Evolutionary conservation across 2,797 vertebrate species (phyloP), one percentile per base, ranked within the genome.

Genomic region (Danio tinwini): DNA sequence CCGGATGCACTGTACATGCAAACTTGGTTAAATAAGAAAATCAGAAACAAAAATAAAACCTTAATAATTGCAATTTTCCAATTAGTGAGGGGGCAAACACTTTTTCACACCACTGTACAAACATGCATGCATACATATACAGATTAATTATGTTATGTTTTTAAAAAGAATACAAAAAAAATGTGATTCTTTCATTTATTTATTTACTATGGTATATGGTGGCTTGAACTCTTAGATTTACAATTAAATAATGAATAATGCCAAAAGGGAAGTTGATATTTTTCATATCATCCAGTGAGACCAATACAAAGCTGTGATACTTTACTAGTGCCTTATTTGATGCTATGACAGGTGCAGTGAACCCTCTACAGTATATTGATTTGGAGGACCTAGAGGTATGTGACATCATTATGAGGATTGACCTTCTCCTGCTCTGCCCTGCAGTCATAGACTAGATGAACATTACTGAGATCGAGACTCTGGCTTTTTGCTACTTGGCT

Each of bases 341-440:
- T 85, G 87, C 88, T 84, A 86, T 91, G 88, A 89, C 92, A 92
- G 90, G 81, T 92, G 88, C 85, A 86, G 83, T 86, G 82, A 70
- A 40, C 45, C 90, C 87, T 88, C 89, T 86, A 55, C 70, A 29
- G 77, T 83, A 92, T 93, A 91, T 92, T 93, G 93, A 93, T 92
- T 90, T 90, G 86, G 82, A 92, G 89, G 88, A 93, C 92, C 93
- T 93, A 90, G 90, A 94, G 91, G 88, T 90, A 93, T 93, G 91
- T 94, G 92, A 92, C 91, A 92, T 93, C 91, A 94, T 94, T 90
- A 94, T 93, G 92, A 94, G 89, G 86, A 87, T 79, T 91, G 88
- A 94, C 92, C 92, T 94, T 89, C 91, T 92, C 91, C 90, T 91
- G 91, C 89, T 90, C 90, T 92, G 89, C 92, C 93, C 93, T 87